phyloP scores from a whole-genome alignment of 1,140 invertebrate genomes.

The Patella vulgata region DNA sequence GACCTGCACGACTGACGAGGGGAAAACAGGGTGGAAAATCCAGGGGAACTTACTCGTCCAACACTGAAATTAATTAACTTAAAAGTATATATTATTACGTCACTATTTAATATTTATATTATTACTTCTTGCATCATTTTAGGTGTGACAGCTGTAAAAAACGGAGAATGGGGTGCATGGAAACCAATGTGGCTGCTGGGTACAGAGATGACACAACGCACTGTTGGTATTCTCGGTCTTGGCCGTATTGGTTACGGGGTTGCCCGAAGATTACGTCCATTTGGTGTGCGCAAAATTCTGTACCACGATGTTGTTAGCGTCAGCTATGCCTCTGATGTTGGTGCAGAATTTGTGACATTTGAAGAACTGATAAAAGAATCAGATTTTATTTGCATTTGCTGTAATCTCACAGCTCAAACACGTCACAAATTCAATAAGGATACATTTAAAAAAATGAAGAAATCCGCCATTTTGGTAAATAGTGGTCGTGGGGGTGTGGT shows the following conservation, averaged over 20 bases:
- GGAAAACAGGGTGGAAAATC: no score
- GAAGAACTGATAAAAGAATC: slow-evolving; percentile 49
- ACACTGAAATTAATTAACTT: no score
- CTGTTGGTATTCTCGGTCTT: slow-evolving; percentile 86
- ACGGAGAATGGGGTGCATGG: slow-evolving; percentile 73
- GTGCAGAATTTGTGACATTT: slow-evolving; percentile 75
- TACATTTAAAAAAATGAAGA: slow-evolving; percentile 60
- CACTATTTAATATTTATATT: no score
- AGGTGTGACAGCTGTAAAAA: slow-evolving; percentile 51
- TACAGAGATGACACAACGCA: slow-evolving; percentile 77
- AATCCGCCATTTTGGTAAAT: slow-evolving; percentile 61
- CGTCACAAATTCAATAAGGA: slow-evolving; percentile 42
- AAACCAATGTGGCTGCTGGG: slow-evolving; percentile 90
- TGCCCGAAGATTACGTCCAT: slow-evolving; percentile 75
- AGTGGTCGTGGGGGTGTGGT: slow-evolving; percentile 62
- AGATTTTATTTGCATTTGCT: slow-evolving; percentile 63
- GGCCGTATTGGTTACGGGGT: slow-evolving; percentile 78
- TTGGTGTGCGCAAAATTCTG: slow-evolving; percentile 76
- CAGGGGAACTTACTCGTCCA: no score
- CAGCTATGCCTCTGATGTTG: slow-evolving; percentile 72
- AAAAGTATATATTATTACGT: no score
- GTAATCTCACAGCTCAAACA: slow-evolving; percentile 54
- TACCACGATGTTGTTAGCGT: slow-evolving; percentile 77
- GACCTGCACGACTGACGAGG: no score
- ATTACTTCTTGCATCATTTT: no score